Evolutionary conservation across 1,140 invertebrate genomes (phyloP).

Genomic region (Cyclargus thomasi): DNA sequence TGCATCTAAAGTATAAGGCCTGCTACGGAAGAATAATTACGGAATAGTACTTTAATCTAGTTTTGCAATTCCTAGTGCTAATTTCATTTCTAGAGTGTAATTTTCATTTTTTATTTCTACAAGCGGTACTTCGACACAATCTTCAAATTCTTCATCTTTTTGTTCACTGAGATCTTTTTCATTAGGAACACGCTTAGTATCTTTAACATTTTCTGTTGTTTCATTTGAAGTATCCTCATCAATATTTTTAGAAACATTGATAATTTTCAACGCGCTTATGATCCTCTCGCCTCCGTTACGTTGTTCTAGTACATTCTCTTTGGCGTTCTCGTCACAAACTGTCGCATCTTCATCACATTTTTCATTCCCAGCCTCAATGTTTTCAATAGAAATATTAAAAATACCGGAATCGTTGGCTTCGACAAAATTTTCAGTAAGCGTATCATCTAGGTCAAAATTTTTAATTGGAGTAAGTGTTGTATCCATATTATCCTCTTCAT

Average conservation of each 20-base stretch:
- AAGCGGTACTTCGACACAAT: constrained; percentile 41
- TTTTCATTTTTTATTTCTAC: constrained; percentile 31
- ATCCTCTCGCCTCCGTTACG: background rate
- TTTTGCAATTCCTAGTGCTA: constrained; percentile 47
- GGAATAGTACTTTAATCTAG: constrained; percentile 18
- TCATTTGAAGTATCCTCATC: constrained; percentile 2
- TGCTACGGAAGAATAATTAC: too few relatives aligned
- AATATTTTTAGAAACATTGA: background rate
- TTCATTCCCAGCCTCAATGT: background rate
- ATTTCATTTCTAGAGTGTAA: constrained; percentile 60
- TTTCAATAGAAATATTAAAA: constrained; percentile 20
- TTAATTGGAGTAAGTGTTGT: background rate
- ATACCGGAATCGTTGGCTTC: constrained; percentile 34
- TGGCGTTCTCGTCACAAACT: too few relatives aligned
- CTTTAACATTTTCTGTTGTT: constrained; percentile 20
- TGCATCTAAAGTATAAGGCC: too few relatives aligned
- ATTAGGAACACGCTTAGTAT: background rate
- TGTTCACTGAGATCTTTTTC: background rate
- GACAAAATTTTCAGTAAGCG: constrained; percentile 38
- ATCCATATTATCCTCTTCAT: constrained; percentile 37
- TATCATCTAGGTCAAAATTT: constrained; percentile 40
- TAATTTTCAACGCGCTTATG: background rate
- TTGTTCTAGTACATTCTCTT: background rate
- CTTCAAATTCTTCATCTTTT: constrained; percentile 44
- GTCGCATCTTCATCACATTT: constrained; percentile 18